A percentile compares a stretch with the other conserved stretches of the same genome.
Evolutionary conservation across 2,113 vertebrate species (phyloP).

Genomic region (Oreochromis spilurus): DNA sequence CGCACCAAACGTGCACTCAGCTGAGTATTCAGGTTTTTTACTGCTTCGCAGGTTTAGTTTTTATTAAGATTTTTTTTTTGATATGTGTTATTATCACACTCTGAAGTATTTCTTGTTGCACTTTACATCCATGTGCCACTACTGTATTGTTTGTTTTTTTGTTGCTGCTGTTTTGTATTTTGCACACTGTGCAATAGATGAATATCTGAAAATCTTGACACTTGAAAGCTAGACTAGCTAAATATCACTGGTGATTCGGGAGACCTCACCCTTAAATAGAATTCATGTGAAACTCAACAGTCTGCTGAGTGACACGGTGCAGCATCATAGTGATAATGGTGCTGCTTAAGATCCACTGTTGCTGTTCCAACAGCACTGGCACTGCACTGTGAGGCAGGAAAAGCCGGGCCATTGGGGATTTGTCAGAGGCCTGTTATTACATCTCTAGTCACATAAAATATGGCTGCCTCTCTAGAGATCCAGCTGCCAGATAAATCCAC

Average conservation of each 20-base stretch:
- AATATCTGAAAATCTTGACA: background rate
- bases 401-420: constrained; percentile 57
- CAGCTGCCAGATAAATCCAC: constrained; percentile 65
- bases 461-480: constrained; percentile 61
- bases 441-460: constrained; percentile 68
- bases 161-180: background rate
- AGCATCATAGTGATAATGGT: constrained; percentile 16
- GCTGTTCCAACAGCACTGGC: constrained; percentile 25
- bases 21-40: background rate
- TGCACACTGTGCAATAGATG: background rate
- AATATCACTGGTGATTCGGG: background rate
- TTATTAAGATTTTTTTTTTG: accelerated
- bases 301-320: background rate
- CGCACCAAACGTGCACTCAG: accelerated
- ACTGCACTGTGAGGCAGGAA: constrained; percentile 44
- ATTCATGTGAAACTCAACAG: background rate
- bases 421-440: constrained; percentile 70
- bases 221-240: background rate
- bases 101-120: background rate
- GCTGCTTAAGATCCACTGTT: constrained; percentile 18
- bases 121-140: background rate
- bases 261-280: background rate
- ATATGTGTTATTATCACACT: background rate
- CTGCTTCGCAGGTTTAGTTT: accelerated
- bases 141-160: background rate